Percentiles rank a stretch among this genome's conserved stretches.
Evolutionary conservation across 2,888 invertebrate species (phyloP).

Genomic region (Dioctria rufipes): DNA sequence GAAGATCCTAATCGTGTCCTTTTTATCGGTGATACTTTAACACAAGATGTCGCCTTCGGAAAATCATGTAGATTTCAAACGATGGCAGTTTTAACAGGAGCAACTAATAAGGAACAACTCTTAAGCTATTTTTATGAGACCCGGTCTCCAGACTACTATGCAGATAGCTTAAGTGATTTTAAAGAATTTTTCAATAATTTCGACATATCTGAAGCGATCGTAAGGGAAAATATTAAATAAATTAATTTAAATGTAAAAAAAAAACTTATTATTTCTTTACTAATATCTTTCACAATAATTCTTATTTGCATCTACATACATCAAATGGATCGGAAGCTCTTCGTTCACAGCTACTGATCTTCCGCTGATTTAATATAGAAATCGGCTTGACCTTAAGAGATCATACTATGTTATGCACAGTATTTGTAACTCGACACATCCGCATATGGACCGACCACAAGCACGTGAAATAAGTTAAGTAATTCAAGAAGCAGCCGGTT

Average conservation of each 20-base stretch:
- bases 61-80: slow-evolving; percentile 80
- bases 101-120: slow-evolving; percentile 60
- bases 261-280: slow-evolving; percentile 46
- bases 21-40: slow-evolving; percentile 88
- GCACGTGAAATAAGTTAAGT: neutral
- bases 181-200: slow-evolving; percentile 61
- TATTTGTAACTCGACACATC: slow-evolving; percentile 7
- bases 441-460: neutral
- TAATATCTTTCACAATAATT: no score
- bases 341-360: neutral
- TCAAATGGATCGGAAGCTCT: slow-evolving; percentile 50
- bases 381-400: slow-evolving; percentile 7
- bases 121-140: slow-evolving; percentile 2
- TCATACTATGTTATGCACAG: neutral
- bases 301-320: no score
- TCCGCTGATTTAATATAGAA: slow-evolving; percentile 2
- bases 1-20: slow-evolving; percentile 78
- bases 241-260: neutral
- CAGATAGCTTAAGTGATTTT: slow-evolving; percentile 66
- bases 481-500: slow-evolving; percentile 12
- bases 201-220: neutral
- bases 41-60: slow-evolving; percentile 85
- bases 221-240: neutral
- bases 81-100: slow-evolving; percentile 78
- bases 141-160: slow-evolving; percentile 65